Conservation (phyloP, 2,888 invertebrate genomes). For the Sylvicola fuscatus region DNA sequence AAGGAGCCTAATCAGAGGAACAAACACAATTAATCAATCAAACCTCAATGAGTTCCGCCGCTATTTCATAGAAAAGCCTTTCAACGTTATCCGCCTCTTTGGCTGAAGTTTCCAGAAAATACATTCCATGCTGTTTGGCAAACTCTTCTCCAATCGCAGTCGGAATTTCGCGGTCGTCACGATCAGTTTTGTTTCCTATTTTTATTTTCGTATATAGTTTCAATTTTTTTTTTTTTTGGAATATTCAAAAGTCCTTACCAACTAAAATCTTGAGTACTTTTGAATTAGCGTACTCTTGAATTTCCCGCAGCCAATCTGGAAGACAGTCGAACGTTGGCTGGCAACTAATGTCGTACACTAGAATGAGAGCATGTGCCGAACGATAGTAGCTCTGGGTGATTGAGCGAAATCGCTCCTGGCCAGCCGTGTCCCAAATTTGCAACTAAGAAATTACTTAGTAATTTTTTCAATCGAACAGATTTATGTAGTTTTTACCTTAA, state of each 20-base stretch:
- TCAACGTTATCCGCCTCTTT: slow-evolving; percentile 97
- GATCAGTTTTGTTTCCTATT: slow-evolving; percentile 87
- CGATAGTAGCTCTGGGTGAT: slow-evolving; percentile 97
- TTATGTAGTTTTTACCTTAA: slow-evolving; percentile 42
- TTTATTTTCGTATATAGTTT: too few relatives aligned
- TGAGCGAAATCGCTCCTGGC: slow-evolving; percentile 89
- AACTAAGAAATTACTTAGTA: slow-evolving; percentile 35
- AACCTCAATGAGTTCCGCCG: slow-evolving; percentile 68
- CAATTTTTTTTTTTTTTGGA: too few relatives aligned
- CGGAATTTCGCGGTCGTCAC: slow-evolving; percentile 89
- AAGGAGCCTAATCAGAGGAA: background rate
- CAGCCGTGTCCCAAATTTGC: slow-evolving; percentile 98
- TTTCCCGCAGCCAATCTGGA: slow-evolving; percentile 92
- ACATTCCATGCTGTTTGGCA: slow-evolving; percentile 89
- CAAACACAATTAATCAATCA: slow-evolving; percentile 14
- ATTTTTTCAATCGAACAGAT: background rate
- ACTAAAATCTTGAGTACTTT: slow-evolving; percentile 88
- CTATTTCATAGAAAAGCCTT: slow-evolving; percentile 89
- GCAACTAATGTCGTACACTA: slow-evolving; percentile 94
- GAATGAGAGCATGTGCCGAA: slow-evolving; percentile 89
- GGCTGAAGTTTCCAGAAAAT: slow-evolving; percentile 94
- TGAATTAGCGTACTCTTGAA: slow-evolving; percentile 91
- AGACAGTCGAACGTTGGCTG: slow-evolving; percentile 95
- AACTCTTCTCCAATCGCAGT: slow-evolving; percentile 89
- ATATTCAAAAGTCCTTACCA: slow-evolving; percentile 37